Percentiles rank a stretch among this genome's conserved stretches.
Conservation (phyloP, 2,888 invertebrate genomes). For the Brenthis ino region DNA sequence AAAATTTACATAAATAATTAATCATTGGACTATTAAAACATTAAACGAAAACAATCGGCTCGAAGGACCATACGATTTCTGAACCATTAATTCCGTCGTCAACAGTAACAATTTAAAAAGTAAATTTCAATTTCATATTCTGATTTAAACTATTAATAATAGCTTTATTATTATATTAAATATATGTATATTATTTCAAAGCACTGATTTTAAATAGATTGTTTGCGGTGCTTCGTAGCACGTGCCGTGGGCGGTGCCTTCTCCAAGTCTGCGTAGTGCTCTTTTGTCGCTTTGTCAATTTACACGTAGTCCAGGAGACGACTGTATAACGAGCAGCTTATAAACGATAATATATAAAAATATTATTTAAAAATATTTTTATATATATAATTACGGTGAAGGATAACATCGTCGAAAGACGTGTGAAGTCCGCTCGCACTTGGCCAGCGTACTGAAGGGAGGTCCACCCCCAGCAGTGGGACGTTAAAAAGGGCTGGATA, state of each 20-base stretch:
- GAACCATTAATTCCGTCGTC: neutral
- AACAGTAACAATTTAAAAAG: too few species aligned
- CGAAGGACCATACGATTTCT: neutral
- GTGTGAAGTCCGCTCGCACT: too few species aligned
- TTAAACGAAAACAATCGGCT: neutral
- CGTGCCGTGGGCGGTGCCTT: conserved; percentile 22
- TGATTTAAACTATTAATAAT: too few species aligned
- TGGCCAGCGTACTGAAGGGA: too few species aligned
- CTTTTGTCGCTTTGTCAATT: conserved; percentile 1
- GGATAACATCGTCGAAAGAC: too few species aligned
- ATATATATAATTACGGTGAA: too few species aligned
- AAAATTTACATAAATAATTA: neutral
- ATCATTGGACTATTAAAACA: too few species aligned
- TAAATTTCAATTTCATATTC: too few species aligned
- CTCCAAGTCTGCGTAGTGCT: conserved; percentile 23
- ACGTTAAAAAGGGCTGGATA: too few species aligned
- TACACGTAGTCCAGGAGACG: neutral
- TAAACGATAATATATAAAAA: neutral
- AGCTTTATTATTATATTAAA: too few species aligned
- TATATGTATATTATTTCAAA: conserved; percentile 6
- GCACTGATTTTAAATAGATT: neutral
- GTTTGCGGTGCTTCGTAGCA: neutral
- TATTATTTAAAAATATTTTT: conserved; percentile 17
- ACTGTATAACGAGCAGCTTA: neutral
- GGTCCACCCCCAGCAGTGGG: too few species aligned